Conservation (phyloP, 2,797 vertebrate genomes). For the Onychomys torridus region DNA sequence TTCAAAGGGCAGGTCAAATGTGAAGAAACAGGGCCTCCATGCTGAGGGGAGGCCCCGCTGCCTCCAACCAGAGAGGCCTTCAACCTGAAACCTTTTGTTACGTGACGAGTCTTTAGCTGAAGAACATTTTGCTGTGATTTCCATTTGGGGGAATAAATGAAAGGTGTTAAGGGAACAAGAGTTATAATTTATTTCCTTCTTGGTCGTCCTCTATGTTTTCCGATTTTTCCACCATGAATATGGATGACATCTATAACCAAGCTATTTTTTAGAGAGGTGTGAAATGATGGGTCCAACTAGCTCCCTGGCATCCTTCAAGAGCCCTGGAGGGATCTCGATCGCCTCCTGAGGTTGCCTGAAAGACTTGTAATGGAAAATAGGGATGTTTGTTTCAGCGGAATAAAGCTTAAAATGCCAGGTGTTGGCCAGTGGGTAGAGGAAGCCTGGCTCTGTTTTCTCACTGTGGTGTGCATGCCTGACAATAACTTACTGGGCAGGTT, state of each 20-base stretch:
- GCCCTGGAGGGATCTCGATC: not conserved
- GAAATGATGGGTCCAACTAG: not conserved
- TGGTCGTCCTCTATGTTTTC: conserved; percentile 50
- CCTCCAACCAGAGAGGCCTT: not conserved
- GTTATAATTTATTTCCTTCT: conserved; percentile 59
- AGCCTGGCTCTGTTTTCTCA: not conserved
- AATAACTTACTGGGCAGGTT: not conserved
- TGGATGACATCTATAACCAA: conserved; percentile 15
- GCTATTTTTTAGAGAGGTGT: not conserved
- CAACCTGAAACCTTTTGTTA: not conserved
- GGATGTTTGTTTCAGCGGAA: not conserved
- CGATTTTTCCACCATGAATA: conserved; percentile 20
- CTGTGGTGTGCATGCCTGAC: too few relatives aligned
- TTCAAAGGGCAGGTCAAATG: not conserved
- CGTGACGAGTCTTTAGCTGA: not conserved
- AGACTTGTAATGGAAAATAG: not conserved
- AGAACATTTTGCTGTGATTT: conserved; percentile 15
- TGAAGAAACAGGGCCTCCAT: not conserved
- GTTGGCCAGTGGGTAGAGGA: not conserved
- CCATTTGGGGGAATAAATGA: conserved; percentile 56
- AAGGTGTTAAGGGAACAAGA: conserved; percentile 65
- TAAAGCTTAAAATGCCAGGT: not conserved
- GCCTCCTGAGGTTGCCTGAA: not conserved
- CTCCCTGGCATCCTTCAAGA: not conserved
- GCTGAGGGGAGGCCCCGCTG: not conserved